These are phyloP conservation scores for Iguana delicatissima DNA, from an alignment of 2,797 vertebrate genomes.

Conservation along the genomic window DNA sequence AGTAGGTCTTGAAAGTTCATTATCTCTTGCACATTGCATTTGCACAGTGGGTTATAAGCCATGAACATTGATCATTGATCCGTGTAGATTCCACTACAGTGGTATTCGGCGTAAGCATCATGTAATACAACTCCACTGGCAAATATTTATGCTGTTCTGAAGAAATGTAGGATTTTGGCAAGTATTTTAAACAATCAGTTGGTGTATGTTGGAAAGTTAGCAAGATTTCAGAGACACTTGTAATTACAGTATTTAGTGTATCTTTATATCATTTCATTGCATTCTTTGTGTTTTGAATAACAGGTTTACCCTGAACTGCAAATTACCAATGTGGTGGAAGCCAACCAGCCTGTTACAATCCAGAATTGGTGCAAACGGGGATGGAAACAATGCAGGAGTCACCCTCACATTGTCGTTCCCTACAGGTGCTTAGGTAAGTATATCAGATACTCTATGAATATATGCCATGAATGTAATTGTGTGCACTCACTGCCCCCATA, in stretches of 20 bases:
- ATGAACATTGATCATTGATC: too few species aligned
- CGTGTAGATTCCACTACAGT: too few species aligned
- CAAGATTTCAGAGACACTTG: accelerated
- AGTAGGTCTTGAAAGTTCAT: too few species aligned
- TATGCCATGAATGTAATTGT: constrained; percentile 20
- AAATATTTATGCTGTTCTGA: too few species aligned
- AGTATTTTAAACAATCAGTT: too few species aligned
- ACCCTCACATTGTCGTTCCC: constrained; percentile 93
- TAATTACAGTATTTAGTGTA: neutral
- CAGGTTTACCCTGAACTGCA: constrained; percentile 91
- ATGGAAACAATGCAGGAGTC: constrained; percentile 89
- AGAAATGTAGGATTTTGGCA: too few species aligned
- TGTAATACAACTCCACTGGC: too few species aligned
- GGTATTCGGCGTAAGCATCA: too few species aligned
- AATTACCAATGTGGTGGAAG: constrained; percentile 93
- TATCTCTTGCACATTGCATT: too few species aligned
- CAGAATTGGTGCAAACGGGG: constrained; percentile 91
- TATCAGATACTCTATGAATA: neutral
- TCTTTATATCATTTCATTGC: constrained; percentile 30
- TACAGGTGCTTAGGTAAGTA: constrained; percentile 94
- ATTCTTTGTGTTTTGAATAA: constrained; percentile 40
- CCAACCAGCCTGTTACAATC: constrained; percentile 90
- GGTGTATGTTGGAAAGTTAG: neutral
- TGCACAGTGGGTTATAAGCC: too few species aligned
- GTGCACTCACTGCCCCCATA: neutral